A percentile compares a stretch with the other conserved stretches of the same genome.
phyloP scores from a whole-genome alignment of 2,888 invertebrate species.

The Esperia sulphurella region DNA sequence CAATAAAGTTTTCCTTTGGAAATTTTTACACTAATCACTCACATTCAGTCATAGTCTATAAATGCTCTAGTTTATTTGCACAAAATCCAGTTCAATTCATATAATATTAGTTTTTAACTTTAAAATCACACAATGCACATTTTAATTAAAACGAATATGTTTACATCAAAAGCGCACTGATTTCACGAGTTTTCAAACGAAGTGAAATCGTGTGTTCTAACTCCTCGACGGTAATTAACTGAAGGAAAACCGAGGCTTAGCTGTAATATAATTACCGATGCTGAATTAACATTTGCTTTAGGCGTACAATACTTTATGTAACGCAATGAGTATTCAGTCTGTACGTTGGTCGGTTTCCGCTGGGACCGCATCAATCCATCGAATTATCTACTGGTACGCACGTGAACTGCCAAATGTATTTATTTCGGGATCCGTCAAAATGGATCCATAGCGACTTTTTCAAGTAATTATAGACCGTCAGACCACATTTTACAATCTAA shows the following conservation, averaged over 20 bases:
- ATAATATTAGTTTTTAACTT: too few relatives aligned
- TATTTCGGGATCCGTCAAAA: background rate
- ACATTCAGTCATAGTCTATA: background rate
- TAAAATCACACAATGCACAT: background rate
- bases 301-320: constrained; percentile 59
- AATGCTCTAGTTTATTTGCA: background rate
- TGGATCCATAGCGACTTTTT: too few relatives aligned
- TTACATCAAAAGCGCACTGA: background rate
- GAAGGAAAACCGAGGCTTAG: constrained; percentile 67
- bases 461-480: too few relatives aligned
- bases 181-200: background rate
- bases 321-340: constrained; percentile 56
- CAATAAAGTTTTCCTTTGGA: constrained; percentile 34
- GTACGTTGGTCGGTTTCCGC: constrained; percentile 48
- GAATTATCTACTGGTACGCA: constrained; percentile 16
- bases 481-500: too few relatives aligned
- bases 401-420: background rate
- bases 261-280: constrained; percentile 62
- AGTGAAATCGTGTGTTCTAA: constrained; percentile 43
- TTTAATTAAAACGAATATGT: background rate
- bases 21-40: constrained; percentile 15
- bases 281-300: constrained; percentile 74
- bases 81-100: too few relatives aligned
- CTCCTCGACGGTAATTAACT: constrained; percentile 55
- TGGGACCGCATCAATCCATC: constrained; percentile 41